Evolutionary conservation across 2,113 vertebrate species (phyloP).

Genomic region (Paraplagusia blochii): DNA sequence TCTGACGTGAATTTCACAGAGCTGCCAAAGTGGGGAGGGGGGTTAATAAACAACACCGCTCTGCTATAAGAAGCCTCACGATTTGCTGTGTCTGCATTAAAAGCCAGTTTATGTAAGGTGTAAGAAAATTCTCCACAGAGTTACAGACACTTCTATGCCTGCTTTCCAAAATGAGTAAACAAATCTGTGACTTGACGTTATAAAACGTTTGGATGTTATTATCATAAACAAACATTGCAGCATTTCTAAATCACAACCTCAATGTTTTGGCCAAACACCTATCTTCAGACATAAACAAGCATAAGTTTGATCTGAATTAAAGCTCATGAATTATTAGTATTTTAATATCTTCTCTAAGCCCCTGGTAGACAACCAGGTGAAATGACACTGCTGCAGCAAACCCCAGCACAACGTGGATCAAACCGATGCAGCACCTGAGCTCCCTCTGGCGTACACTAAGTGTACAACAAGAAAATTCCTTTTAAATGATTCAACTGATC

Average conservation of each 20-base stretch:
- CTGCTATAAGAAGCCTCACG: not conserved
- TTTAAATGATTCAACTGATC: too few relatives aligned
- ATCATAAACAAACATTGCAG: too few relatives aligned
- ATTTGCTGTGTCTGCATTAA: too few relatives aligned
- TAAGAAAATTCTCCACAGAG: slow-evolving; percentile 8
- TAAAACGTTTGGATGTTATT: too few relatives aligned
- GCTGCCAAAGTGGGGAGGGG: not conserved
- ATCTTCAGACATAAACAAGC: not conserved
- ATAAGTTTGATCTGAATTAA: not conserved
- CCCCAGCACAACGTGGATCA: not conserved
- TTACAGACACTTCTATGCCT: slow-evolving; percentile 5
- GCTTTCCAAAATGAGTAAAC: not conserved
- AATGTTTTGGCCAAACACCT: slow-evolving; percentile 5
- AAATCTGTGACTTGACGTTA: too few relatives aligned
- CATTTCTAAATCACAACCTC: too few relatives aligned
- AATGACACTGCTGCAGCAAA: slow-evolving; percentile 24
- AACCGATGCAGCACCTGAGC: slow-evolving; percentile 1
- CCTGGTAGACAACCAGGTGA: slow-evolving; percentile 2
- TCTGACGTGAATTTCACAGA: not conserved
- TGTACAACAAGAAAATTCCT: slow-evolving; percentile 1
- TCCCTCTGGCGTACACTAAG: slow-evolving; percentile 40
- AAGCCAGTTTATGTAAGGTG: not conserved
- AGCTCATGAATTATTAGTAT: slow-evolving; percentile 1
- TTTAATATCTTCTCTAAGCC: slow-evolving; percentile 7
- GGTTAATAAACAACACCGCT: not conserved